phyloP scores from a whole-genome alignment of 2,113 vertebrate genomes.

The Urocitellus parryii region DNA sequence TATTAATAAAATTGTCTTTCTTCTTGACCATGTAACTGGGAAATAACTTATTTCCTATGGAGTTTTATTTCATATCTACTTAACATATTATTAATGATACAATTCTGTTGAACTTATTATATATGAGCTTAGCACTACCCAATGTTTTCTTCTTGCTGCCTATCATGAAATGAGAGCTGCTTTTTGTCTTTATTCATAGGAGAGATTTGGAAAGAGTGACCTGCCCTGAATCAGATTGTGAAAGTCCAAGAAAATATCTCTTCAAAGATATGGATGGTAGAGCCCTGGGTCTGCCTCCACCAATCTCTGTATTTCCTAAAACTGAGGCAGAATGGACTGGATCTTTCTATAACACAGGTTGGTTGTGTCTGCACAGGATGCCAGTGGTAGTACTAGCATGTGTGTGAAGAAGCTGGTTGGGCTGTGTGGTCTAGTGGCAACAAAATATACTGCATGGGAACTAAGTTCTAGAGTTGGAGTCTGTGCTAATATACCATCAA shows the following conservation, averaged over 20 bases:
- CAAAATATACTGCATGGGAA: neutral
- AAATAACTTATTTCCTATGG: conserved; percentile 11
- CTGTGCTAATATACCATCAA: neutral
- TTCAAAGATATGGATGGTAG: conserved; percentile 89
- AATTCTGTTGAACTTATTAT: conserved; percentile 35
- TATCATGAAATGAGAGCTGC: neutral
- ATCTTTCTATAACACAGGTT: conserved; percentile 86
- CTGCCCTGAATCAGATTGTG: conserved; percentile 70
- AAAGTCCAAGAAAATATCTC: conserved; percentile 83
- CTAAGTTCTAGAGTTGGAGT: neutral
- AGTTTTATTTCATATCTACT: neutral
- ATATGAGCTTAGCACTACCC: neutral
- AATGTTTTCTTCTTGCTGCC: neutral
- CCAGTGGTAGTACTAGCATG: neutral
- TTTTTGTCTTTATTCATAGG: neutral
- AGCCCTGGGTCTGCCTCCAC: conserved; percentile 80
- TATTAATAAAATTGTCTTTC: conserved; percentile 6
- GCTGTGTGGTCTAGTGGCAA: neutral
- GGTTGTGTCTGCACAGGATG: conserved; percentile 24
- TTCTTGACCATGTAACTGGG: neutral
- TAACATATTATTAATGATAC: neutral
- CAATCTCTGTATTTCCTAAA: conserved; percentile 87
- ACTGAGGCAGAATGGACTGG: conserved; percentile 82
- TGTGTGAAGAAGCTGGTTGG: neutral
- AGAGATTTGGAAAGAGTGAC: conserved; percentile 51